A percentile compares a stretch with the other conserved stretches of the same genome.
Evolutionary conservation across 2,888 invertebrate genomes (phyloP).

Genomic region (Neria commutata): DNA sequence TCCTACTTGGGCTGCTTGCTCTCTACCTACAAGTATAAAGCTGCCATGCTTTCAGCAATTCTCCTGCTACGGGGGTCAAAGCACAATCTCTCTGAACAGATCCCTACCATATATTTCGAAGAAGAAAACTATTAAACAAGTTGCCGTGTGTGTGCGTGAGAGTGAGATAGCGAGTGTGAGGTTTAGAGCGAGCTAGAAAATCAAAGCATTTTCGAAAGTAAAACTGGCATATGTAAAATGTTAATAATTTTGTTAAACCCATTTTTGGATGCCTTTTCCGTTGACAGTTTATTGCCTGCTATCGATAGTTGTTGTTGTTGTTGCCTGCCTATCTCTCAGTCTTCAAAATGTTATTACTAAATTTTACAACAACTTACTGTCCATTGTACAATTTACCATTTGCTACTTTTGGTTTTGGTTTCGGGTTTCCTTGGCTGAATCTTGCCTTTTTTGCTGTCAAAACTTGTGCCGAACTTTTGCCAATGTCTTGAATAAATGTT

Average conservation of each 20-base stretch:
- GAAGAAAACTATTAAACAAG: conserved; percentile 11
- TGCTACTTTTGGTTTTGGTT: conserved; percentile 39
- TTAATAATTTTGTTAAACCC: conserved; percentile 20
- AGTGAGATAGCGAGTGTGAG: too few species aligned
- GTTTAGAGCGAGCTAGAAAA: background rate
- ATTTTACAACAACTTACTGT: too few species aligned
- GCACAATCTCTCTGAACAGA: conserved; percentile 48
- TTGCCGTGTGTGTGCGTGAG: too few species aligned
- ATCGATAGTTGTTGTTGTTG: background rate
- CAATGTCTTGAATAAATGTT: background rate
- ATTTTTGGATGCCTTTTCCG: background rate
- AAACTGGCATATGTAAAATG: background rate
- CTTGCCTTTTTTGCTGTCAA: background rate
- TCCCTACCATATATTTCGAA: conserved; percentile 29
- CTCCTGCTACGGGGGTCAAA: background rate
- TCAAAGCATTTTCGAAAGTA: background rate
- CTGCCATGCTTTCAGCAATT: background rate
- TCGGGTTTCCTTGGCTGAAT: background rate
- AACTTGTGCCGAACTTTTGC: background rate
- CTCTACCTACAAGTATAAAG: conserved; percentile 4
- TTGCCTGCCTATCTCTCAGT: background rate
- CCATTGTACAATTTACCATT: conserved; percentile 56
- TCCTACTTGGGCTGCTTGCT: background rate
- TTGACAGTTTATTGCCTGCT: background rate
- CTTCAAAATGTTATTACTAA: too few species aligned